Evolutionary conservation across 2,113 vertebrate species (phyloP).

Genomic region (Seriola aureovittata): DNA sequence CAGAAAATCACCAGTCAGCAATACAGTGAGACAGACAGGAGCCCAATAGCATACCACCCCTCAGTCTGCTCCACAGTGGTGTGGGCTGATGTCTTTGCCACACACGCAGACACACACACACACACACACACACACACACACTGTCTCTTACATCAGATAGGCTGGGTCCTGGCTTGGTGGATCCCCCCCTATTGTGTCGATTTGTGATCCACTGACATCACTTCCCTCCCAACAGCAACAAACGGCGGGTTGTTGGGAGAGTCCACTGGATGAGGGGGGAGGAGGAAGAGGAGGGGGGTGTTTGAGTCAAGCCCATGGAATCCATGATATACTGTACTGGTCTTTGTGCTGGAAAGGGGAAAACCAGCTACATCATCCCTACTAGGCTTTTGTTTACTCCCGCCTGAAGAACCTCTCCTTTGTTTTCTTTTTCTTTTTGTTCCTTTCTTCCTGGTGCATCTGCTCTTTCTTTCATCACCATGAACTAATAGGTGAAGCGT

Average conservation of each 20-base stretch:
- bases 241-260: constrained; percentile 82
- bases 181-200: constrained; percentile 50
- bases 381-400: constrained; percentile 65
- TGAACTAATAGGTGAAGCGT: constrained; percentile 47
- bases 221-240: constrained; percentile 79
- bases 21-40: constrained; percentile 51
- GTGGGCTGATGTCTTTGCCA: constrained; percentile 32
- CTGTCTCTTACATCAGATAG: constrained; percentile 73
- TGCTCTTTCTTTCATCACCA: constrained; percentile 48
- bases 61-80: constrained; percentile 33
- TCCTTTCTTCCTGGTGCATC: constrained; percentile 13
- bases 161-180: constrained; percentile 51
- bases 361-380: constrained; percentile 80
- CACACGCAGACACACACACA: constrained; percentile 32
- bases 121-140: constrained; percentile 36
- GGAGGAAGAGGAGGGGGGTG: constrained; percentile 19
- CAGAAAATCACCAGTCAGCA: constrained; percentile 59
- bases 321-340: constrained; percentile 76
- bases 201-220: constrained; percentile 80
- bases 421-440: constrained; percentile 49
- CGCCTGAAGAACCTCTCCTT: constrained; percentile 56
- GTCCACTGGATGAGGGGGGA: constrained; percentile 60
- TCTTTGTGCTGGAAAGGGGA: constrained; percentile 79
- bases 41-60: constrained; percentile 30
- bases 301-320: constrained; percentile 79